Evolutionary conservation across 2,797 vertebrate species (phyloP).

Genomic region (Cossypha niveicapilla): DNA sequence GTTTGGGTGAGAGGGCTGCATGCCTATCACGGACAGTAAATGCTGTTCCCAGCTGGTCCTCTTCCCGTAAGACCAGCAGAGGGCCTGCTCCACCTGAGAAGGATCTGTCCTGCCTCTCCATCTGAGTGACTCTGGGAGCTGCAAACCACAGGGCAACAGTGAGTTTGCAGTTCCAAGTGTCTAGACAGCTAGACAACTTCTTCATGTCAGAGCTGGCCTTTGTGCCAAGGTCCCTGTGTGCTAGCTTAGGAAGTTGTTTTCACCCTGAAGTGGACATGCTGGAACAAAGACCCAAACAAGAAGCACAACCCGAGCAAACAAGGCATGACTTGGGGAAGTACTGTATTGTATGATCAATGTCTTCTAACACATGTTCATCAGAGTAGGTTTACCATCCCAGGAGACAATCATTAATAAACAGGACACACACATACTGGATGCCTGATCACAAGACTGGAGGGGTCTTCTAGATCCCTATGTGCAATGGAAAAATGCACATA

Average conservation of each 20-base stretch:
- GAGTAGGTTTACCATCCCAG: background rate
- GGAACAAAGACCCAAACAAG: background rate
- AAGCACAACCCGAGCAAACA: background rate
- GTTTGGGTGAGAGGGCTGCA: accelerated
- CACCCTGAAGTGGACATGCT: background rate
- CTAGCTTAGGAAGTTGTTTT: background rate
- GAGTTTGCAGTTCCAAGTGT: background rate
- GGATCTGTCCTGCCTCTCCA: background rate
- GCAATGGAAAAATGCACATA: background rate
- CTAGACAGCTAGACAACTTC: background rate
- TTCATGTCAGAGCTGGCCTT: background rate
- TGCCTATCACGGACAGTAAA: background rate
- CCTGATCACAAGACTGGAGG: background rate
- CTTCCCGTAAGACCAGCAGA: background rate
- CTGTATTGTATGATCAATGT: accelerated
- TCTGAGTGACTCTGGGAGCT: accelerated
- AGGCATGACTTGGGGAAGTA: background rate
- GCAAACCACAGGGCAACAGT: background rate
- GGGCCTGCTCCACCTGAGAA: background rate
- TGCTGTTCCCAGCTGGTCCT: accelerated
- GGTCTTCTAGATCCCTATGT: background rate
- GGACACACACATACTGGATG: background rate
- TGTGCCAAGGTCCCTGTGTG: accelerated
- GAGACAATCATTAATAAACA: background rate
- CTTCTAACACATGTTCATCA: background rate